Conservation (phyloP, 2,113 vertebrate genomes). For the Oncorhynchus clarkii region DNA sequence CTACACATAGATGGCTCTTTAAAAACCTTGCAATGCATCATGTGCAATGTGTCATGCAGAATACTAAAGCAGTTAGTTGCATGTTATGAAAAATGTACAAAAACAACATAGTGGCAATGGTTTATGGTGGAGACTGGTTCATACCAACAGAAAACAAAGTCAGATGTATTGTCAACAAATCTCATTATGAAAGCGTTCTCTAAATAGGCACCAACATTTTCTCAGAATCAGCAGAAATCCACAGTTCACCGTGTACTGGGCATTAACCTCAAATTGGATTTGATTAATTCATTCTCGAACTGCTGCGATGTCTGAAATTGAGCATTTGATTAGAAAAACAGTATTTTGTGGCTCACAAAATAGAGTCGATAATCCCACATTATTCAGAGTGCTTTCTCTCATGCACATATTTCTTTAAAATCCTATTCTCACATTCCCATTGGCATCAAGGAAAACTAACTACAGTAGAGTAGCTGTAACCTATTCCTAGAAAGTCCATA, state of each 20-base stretch:
- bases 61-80: no score
- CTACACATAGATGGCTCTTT: no score
- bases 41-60: no score
- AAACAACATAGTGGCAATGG: no score
- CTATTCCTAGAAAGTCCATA: neutral
- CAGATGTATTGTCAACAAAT: neutral
- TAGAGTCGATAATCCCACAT: no score
- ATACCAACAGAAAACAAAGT: neutral
- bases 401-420: neutral
- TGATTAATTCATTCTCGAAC: neutral
- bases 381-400: neutral
- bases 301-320: conserved; percentile 13
- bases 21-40: no score
- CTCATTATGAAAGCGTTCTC: neutral
- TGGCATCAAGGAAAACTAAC: neutral
- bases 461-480: neutral
- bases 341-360: no score
- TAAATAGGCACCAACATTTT: neutral
- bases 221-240: neutral
- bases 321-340: neutral
- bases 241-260: neutral
- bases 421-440: no score
- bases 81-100: no score
- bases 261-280: conserved; percentile 1
- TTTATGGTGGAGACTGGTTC: neutral